Conservation (phyloP, 2,888 invertebrate genomes). For the Chaetoderma sp. region DNA sequence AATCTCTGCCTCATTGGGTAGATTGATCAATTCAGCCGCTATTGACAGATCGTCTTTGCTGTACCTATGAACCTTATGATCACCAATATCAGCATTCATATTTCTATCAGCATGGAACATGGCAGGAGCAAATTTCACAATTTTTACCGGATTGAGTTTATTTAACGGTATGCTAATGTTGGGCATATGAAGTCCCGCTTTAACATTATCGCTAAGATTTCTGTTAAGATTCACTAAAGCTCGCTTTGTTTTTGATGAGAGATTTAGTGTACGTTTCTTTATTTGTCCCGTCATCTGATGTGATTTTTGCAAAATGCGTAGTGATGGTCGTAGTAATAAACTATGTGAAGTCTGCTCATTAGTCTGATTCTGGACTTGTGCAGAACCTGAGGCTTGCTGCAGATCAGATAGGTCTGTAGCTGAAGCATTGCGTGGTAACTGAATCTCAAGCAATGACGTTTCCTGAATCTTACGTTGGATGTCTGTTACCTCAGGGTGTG, state of each 20-base stretch:
- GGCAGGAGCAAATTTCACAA: constrained; percentile 31
- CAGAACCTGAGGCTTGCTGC: neutral
- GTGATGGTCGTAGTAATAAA: constrained; percentile 10
- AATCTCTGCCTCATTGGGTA: constrained; percentile 20
- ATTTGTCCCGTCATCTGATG: neutral
- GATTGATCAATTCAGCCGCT: neutral
- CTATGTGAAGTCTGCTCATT: neutral
- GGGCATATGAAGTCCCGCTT: neutral
- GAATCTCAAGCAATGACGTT: constrained; percentile 52
- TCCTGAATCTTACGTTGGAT: constrained; percentile 61
- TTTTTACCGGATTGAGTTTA: constrained; percentile 79
- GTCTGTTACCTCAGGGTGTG: constrained; percentile 58
- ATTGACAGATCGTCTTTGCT: constrained; percentile 33
- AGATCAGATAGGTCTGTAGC: constrained; percentile 36
- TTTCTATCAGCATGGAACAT: neutral
- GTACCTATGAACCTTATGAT: constrained; percentile 15
- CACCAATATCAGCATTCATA: constrained; percentile 6
- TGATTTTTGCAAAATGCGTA: constrained; percentile 2
- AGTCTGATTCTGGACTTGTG: no score
- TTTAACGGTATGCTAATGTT: constrained; percentile 23
- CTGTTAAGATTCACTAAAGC: neutral
- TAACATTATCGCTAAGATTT: neutral
- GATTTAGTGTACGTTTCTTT: neutral
- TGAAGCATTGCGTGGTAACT: constrained; percentile 58
- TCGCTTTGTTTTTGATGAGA: no score